A percentile compares a stretch with the other conserved stretches of the same genome.
These are phyloP conservation scores for Mesorhabditis spiculigera DNA, from an alignment of 2,888 invertebrate species.

Conservation along the genomic window DNA sequence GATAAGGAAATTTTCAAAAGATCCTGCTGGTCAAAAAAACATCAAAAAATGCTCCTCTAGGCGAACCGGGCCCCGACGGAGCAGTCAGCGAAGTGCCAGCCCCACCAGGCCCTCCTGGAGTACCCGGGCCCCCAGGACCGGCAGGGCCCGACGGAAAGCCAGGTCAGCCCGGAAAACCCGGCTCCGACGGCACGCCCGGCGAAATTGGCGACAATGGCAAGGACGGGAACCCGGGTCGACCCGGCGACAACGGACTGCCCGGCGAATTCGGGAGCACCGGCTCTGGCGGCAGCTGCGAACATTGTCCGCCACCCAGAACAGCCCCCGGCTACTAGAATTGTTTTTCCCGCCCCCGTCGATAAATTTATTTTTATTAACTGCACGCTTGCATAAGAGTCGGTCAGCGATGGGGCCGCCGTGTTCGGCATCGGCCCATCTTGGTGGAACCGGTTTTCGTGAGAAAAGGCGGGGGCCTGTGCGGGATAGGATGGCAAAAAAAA, in stretches of 20 bases:
- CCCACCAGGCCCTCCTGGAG: neutral
- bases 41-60: neutral
- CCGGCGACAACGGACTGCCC: neutral
- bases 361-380: no score
- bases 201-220: neutral
- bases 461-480: no score
- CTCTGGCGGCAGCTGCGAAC: neutral
- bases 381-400: no score
- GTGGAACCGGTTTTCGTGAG: no score
- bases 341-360: neutral
- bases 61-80: neutral
- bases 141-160: neutral
- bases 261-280: neutral
- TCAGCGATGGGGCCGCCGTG: no score
- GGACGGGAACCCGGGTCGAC: neutral
- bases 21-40: no score
- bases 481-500: no score
- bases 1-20: no score
- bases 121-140: neutral
- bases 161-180: neutral
- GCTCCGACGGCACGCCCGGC: neutral
- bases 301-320: neutral
- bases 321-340: neutral
- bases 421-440: no score
- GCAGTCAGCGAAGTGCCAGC: slow-evolving; percentile 3